These are phyloP conservation scores for Theodoxus fluviatilis DNA, from an alignment of 2,888 invertebrate species.

Conservation along the genomic window DNA sequence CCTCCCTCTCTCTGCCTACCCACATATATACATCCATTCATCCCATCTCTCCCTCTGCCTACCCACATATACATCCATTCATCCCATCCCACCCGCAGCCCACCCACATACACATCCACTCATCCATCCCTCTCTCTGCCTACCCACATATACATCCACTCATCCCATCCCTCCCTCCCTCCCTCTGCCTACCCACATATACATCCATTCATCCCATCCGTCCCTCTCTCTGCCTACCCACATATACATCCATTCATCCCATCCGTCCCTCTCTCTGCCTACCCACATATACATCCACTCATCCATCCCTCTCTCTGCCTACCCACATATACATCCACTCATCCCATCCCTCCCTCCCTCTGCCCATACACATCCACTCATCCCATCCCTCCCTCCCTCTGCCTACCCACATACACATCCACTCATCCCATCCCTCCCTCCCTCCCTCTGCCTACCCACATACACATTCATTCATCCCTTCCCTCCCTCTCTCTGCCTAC, in stretches of 20 bases:
- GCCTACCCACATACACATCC: no score
- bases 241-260: not conserved
- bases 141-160: constrained; percentile 10
- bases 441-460: no score
- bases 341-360: constrained; percentile 6
- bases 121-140: no score
- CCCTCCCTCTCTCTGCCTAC: no score
- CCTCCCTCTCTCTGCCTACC: no score
- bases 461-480: no score
- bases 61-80: not conserved
- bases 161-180: not conserved
- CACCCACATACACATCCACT: not conserved
- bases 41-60: not conserved
- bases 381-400: no score
- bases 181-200: not conserved
- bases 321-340: not conserved
- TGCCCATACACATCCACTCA: not conserved
- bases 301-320: not conserved
- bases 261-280: not conserved
- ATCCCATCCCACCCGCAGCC: not conserved
- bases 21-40: not conserved
- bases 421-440: no score
- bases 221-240: constrained; percentile 1
- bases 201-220: constrained; percentile 10
- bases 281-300: not conserved